Base-by-base conservation (phyloP, 2,113 vertebrate genomes). In the Brachionichthys hirsutus region DNA sequence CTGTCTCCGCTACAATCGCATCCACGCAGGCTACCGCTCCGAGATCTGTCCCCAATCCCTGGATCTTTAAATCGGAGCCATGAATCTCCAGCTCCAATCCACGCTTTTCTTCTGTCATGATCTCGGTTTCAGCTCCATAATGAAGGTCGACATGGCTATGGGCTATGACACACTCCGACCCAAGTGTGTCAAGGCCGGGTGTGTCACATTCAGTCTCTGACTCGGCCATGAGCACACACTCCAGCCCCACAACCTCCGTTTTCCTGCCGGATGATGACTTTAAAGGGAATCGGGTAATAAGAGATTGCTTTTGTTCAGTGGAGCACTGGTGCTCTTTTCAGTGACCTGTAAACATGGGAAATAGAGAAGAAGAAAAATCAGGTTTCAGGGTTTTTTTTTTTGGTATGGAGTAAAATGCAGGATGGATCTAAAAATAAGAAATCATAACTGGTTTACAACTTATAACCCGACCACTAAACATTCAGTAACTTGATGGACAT, bases 151-250 rank as follows among this genome's bases (percentile, higher is more conserved):
- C 91, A 82, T 92, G 91, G 71, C 90, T 92, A 71, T 92, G 91
- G 78, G 91, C 89, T 75, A 92, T 92, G 87, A 92, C 90, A 90
- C 91, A 92, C 91, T 92, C 91, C 83, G 91, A 92, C 87, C 91
- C 91, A 82, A 92, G 88, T 24, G 91, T 92, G 88, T 92, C 91
- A 77, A 92, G 90, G 83, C 91, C 91, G 48, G 91, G 88, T 62
- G 91, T 92, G 90, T 92, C 91, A 89, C 91, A 92, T 69, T 92
- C 90, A 89, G 90, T 91, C 91, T 92, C 91, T 88, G 91, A 92
- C 90, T 92, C 91, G 12, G 91, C 89, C 91, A 92, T 92, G 81
- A 92, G 89, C 68, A 92, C 91, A 83, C 90, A 91, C 90, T 92
- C 91, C 89, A 92, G 79, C 89, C 89, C 90, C 72, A 87, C 90